Evolutionary conservation across 2,797 vertebrate genomes (phyloP).

Genomic region (Galaxias olidus): DNA sequence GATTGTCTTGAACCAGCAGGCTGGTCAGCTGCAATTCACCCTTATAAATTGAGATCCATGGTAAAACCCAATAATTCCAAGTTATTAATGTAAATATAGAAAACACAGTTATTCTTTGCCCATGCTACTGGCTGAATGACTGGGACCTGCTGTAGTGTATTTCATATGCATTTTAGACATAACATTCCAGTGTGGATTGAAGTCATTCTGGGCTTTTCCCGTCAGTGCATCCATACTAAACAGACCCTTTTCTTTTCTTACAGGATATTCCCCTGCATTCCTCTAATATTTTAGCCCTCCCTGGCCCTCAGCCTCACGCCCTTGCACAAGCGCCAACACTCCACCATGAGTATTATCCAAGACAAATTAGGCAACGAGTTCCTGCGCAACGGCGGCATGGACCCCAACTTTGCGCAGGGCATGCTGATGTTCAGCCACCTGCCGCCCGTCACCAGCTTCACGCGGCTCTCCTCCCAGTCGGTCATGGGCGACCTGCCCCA

Average conservation of each 20-base stretch:
- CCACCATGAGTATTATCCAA: conserved; percentile 84
- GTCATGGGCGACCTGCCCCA: conserved; percentile 83
- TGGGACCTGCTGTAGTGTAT: neutral
- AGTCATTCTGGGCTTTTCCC: conserved; percentile 3
- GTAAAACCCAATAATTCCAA: conserved; percentile 41
- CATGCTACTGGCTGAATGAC: neutral
- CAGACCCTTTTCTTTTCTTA: conserved; percentile 27
- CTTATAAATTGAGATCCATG: neutral
- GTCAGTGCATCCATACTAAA: neutral
- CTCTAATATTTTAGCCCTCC: conserved; percentile 60
- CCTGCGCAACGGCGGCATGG: conserved; percentile 91
- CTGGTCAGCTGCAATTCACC: neutral
- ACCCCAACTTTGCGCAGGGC: conserved; percentile 89
- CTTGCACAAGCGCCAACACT: conserved; percentile 55
- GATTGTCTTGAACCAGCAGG: neutral
- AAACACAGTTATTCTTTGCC: neutral
- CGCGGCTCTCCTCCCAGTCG: conserved; percentile 85
- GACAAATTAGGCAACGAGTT: conserved; percentile 93
- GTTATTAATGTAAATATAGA: conserved; percentile 34
- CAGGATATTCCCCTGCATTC: conserved; percentile 68
- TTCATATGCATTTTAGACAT: too few relatives aligned
- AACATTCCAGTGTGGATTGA: too few relatives aligned
- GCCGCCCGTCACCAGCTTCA: conserved; percentile 96
- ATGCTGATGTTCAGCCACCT: conserved; percentile 99
- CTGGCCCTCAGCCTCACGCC: conserved; percentile 33